Base-by-base conservation (phyloP, 2,888 invertebrate species). In the Agonopterix alstromeriana region DNA sequence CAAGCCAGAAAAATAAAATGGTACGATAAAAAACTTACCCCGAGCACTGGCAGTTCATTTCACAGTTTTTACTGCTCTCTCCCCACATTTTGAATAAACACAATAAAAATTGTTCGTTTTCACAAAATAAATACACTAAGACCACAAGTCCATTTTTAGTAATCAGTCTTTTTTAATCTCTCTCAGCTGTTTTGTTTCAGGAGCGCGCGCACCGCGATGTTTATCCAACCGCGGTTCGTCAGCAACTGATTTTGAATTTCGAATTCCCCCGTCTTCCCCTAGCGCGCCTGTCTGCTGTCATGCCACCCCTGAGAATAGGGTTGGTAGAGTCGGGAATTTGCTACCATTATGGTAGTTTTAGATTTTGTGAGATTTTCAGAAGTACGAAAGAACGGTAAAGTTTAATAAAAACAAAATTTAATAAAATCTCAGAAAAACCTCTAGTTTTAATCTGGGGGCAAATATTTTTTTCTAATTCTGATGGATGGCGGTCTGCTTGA, bases 1-100 rank as follows among this genome's bases (percentile, higher is more conserved):
- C 27, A 27, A 27, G 7, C 27, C 27, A 27, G 27, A 27, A 27
- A 27, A 27, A 27, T 27, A 27, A 27, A 27, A 1, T 1, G 5
- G 27, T 27, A 27, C 27, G 27, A 49, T 17, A 46, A 43, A 45
- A 43, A 46, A 76, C 85, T 76, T 55, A 87, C 87, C 85, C 85
- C 12, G 85, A 82, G 49, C 87, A 87, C 54, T 87, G 85, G 68
- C 87, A 87, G 68, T 86, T 79, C 1, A 56, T 65, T 53, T 87
- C 87, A 63, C 87, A 87, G 44, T 74, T 70, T 51, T 79, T 70
- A 56, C 83, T 83, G 67, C 68, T 80, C 53, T 76, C 83, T 12
- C 81, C 84, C 82, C 81, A 87, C 87, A 87, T 87, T 70, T 73
- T 82, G 60, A 58, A 58, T 36, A 43, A 27, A 27, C 57, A 58